Base-by-base conservation (phyloP, 2,113 vertebrate species). In the Phalacrocorax carbo region DNA sequence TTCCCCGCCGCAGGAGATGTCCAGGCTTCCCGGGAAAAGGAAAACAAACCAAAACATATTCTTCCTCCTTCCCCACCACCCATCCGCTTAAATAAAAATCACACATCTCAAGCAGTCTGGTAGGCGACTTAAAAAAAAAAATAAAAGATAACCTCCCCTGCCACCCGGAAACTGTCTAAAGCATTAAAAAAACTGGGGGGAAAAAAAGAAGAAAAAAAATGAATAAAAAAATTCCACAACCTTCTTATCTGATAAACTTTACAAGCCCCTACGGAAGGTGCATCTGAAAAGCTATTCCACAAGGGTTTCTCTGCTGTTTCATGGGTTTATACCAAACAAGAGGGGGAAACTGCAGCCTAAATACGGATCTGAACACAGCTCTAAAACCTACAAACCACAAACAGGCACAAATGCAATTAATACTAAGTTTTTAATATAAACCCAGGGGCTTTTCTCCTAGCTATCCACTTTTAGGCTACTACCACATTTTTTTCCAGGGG, bases 401-500 rank as follows among this genome's bases (percentile, higher is more conserved):
- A 66, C 86, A 23, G 52, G 61, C 82, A 94, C 15, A 75, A 70
- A 81, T 26, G 30, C 69, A 30, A 91, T 88, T 88, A 84, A 85
- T 54, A 70, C 62, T 9, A 82, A 94, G 76, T 94, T 96, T 79
- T 89, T 40, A 42, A 68, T 40, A 57, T 10, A 87, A 93, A 86
- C 62, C 54, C 38, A 76, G 52, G 68, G 83, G 70, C 58, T 84
- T 86, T 80, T 61, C n/a, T 27, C 36, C 29, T 49, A 54, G 69
- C 86, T 91, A 90, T 61, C 48, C 76, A 61, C 75, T 97, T 83
- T 87, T 38, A 88, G 69, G 90, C 71, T 86, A 44, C 70, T 61
- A 77, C n/a, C 30, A 72, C 49, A 90, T 94, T 97, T 97, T 73
- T 78, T 90, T 71, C 22, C 38, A 71, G 57, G 84, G 90, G 94